phyloP scores from a whole-genome alignment of 2,797 vertebrate genomes.

The Tympanoctomys barrerae region DNA sequence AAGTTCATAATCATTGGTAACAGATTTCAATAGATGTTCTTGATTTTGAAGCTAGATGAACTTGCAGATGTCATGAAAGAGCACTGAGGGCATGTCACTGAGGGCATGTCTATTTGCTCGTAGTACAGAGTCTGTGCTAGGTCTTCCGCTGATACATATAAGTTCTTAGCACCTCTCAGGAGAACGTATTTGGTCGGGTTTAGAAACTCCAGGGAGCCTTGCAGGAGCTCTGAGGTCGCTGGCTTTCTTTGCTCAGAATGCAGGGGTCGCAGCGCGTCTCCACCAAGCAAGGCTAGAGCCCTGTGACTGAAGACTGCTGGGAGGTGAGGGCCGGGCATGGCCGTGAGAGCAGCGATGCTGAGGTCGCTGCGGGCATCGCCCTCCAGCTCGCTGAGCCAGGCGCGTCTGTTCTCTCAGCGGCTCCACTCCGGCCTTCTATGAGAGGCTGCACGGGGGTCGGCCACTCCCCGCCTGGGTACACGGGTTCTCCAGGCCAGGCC shows the following conservation, averaged over 20 bases:
- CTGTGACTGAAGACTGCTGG: neutral
- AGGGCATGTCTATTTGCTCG: neutral
- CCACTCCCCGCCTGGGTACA: neutral
- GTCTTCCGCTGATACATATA: constrained; percentile 31
- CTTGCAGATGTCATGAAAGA: neutral
- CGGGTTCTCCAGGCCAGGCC: neutral
- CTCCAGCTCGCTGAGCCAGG: neutral
- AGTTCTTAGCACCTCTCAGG: constrained; percentile 2
- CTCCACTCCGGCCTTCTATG: neutral
- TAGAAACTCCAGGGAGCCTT: constrained; percentile 44
- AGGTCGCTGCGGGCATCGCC: constrained; percentile 4
- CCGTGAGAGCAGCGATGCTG: neutral
- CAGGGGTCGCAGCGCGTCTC: constrained; percentile 3
- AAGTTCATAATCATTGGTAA: constrained; percentile 6
- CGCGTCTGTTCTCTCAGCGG: constrained; percentile 40
- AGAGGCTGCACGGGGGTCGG: neutral
- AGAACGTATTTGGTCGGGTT: neutral
- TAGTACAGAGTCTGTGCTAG: neutral
- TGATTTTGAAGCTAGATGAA: neutral
- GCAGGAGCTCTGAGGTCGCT: constrained; percentile 31
- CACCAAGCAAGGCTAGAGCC: neutral
- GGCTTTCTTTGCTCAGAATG: constrained; percentile 14
- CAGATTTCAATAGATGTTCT: neutral
- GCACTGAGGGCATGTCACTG: neutral
- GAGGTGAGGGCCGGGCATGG: neutral